Evolutionary conservation across 2,888 invertebrate species (phyloP).

Genomic region (Timema podura): DNA sequence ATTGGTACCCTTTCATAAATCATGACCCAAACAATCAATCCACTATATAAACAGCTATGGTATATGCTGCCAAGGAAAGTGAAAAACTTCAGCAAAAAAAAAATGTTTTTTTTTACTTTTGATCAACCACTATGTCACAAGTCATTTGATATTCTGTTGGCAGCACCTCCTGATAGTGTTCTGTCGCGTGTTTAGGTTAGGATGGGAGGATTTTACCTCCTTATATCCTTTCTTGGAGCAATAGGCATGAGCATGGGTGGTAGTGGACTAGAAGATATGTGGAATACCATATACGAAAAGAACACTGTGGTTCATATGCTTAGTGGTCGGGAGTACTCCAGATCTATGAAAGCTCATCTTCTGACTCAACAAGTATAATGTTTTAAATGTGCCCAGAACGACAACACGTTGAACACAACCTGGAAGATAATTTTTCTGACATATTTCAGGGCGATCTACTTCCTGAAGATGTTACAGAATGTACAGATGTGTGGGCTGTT

Average conservation of each 20-base stretch:
- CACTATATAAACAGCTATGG: not conserved
- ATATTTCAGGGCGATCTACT: too few species aligned
- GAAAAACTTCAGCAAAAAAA: not conserved
- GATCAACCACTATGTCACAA: not conserved
- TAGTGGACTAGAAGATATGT: not conserved
- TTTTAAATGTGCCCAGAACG: not conserved
- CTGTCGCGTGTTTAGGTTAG: not conserved
- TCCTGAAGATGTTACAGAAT: not conserved
- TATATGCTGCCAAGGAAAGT: not conserved
- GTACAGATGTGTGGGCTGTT: not conserved
- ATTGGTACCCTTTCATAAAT: not conserved
- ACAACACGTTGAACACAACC: not conserved
- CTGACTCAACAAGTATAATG: not conserved
- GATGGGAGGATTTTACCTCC: not conserved
- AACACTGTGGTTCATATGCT: conserved; percentile 3
- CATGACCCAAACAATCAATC: not conserved
- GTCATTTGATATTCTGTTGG: not conserved
- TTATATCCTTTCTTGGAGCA: not conserved
- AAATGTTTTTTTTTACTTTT: not conserved
- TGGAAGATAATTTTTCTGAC: conserved; percentile 1
- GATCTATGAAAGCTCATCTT: not conserved
- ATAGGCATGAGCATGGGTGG: not conserved
- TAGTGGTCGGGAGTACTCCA: not conserved
- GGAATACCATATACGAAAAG: not conserved
- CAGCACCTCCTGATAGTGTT: not conserved